Evolutionary conservation across 2,888 invertebrate genomes (phyloP).

Genomic region (Nemotelus pantherinus): DNA sequence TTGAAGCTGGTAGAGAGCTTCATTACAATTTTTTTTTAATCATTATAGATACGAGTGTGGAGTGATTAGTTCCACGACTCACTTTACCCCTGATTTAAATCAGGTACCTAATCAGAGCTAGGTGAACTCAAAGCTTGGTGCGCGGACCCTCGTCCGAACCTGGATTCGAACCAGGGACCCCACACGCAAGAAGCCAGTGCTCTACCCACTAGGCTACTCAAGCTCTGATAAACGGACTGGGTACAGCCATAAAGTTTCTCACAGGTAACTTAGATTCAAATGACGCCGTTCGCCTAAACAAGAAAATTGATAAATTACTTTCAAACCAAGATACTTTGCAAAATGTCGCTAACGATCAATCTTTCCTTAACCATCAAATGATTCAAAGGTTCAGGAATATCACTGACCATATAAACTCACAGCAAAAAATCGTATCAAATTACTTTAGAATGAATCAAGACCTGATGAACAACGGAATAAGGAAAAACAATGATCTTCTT

Average conservation of each 20-base stretch:
- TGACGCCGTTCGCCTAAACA: constrained; percentile 15
- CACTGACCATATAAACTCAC: constrained; percentile 31
- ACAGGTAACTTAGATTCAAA: constrained; percentile 35
- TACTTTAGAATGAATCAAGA: constrained; percentile 2
- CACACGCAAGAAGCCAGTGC: too few relatives aligned
- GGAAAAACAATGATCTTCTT: neutral
- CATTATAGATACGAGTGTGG: too few relatives aligned
- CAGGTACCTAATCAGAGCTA: too few relatives aligned
- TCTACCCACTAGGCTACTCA: too few relatives aligned
- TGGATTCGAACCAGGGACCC: too few relatives aligned
- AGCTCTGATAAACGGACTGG: too few relatives aligned
- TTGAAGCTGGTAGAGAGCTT: too few relatives aligned
- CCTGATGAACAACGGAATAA: constrained; percentile 3
- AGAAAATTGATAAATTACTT: constrained; percentile 17
- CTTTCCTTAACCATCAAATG: constrained; percentile 23
- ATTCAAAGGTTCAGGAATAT: constrained; percentile 35
- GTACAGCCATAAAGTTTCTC: constrained; percentile 26
- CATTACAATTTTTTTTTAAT: too few relatives aligned
- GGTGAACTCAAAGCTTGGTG: too few relatives aligned
- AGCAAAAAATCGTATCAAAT: constrained; percentile 24
- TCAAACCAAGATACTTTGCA: neutral
- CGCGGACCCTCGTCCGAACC: too few relatives aligned
- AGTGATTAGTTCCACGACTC: too few relatives aligned
- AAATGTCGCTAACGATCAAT: constrained; percentile 4
- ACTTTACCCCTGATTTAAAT: too few relatives aligned